Base-by-base conservation (phyloP, 2,888 invertebrate genomes). In the Tiliacea aurago region DNA sequence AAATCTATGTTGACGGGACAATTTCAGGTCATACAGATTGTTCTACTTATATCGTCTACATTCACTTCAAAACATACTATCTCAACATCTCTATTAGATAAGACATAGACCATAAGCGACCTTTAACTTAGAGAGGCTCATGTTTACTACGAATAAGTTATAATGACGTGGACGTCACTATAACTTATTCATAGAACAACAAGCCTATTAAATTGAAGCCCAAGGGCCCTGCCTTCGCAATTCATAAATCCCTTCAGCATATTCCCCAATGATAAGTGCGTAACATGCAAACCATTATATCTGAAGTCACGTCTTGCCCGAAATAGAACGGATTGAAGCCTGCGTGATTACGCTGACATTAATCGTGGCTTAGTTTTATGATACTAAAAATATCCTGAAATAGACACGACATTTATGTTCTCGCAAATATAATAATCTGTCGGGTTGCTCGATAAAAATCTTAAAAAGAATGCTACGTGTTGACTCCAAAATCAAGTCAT, bases 241-340 rank as follows among this genome's bases (percentile, higher is more conserved):
- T 78, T 56, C 59, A 66, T 67, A 83, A 59, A 67, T 58, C 66
- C 33, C 41, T 18, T 55, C 58, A 64, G 49, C 49, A 49, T 72
- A 67, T 83, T 83, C 67, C 80, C 84, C 37, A 67, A 64, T 56
- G 41, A 47, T 64, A 59, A 70, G 70, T 70, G 56, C 28, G 51
- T 61, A 51, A 69, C 62, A 84, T 81, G 67, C 62, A 67, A 80
- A 55, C 69, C 74, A 84, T 76, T 68, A 76, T 69, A 59, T 70
- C 74, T 67, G 65, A 58, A 85, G 70, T 70, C 83, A 85, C 67
- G 83, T 82, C 59, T 28, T 41, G 43, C 70, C 70, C 49, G 18
- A 85, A 82, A 82, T 85, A 85, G 83, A 61, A 45, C 20, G 45
- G 43, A 64, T 73, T 68, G 67, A 76, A 70, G 70, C 49, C 72